A percentile compares a stretch with the other conserved stretches of the same genome.
Conservation (phyloP, 2,113 vertebrate genomes). For the Phodopus roborovskii region DNA sequence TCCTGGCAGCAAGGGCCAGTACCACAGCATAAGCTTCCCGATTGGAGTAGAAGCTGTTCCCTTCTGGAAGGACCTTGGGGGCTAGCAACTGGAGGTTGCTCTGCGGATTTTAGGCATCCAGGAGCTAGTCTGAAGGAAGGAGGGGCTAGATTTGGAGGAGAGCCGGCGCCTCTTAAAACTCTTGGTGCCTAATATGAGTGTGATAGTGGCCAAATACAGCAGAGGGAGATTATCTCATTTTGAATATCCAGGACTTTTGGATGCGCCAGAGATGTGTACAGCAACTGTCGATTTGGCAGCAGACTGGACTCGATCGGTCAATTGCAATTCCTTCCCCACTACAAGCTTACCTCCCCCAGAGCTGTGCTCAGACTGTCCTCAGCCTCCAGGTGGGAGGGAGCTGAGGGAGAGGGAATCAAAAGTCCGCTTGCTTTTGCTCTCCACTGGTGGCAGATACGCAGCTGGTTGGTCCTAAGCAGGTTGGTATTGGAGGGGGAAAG, state of each 20-base stretch:
- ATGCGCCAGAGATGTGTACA: background rate
- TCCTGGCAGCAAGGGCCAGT: slow-evolving; percentile 17
- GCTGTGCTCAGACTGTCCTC: background rate
- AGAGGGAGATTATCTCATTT: slow-evolving; percentile 35
- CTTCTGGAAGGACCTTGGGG: slow-evolving; percentile 20
- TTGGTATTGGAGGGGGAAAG: background rate
- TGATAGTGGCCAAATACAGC: slow-evolving; percentile 36
- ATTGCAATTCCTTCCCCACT: background rate
- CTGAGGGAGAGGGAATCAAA: background rate
- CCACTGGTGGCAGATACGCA: slow-evolving; percentile 2
- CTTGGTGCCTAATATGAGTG: slow-evolving; percentile 16
- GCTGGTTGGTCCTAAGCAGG: slow-evolving; percentile 42
- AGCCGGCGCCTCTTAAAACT: background rate
- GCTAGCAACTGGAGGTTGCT: slow-evolving; percentile 5
- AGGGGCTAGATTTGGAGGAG: background rate
- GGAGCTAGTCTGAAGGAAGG: background rate
- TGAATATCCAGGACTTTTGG: slow-evolving; percentile 32
- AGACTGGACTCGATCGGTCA: slow-evolving; percentile 45
- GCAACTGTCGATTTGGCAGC: slow-evolving; percentile 55
- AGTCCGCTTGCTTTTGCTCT: slow-evolving; percentile 44
- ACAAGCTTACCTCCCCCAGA: slow-evolving; percentile 8
- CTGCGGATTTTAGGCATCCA: background rate
- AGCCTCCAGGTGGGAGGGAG: background rate
- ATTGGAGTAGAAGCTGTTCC: background rate
- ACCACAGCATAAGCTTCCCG: background rate